Base-by-base conservation (phyloP, 2,113 vertebrate genomes). In the Verasper variegatus region DNA sequence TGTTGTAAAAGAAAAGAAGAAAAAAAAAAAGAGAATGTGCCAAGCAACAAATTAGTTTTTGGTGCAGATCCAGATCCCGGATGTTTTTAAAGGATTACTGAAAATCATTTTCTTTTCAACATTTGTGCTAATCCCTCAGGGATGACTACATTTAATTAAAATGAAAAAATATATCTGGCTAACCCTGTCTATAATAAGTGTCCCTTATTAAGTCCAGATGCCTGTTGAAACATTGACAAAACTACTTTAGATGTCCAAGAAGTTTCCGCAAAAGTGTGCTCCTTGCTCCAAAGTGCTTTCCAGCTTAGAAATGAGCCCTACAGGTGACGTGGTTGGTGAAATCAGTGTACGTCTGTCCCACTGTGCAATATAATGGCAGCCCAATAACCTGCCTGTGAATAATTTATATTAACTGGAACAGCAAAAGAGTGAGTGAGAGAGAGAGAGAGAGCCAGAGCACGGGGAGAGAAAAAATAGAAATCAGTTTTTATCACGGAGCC, bases 361-460 rank as follows among this genome's bases (percentile, higher is more conserved):
- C 61, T 74, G 81, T 58, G 58, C 52, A 87, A 85, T 88, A 86
- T 75, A 31, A 54, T n/a, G 70, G 23, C 70, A 76, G 54, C 74
- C 76, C 74, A 68, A 81, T 87, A 86, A 89, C 76, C 83, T 76
- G 20, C 71, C 74, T 56, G 69, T 83, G 85, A 90, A 90, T 85
- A 78, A 72, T 88, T 90, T 83, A 92, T 45, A 79, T 80, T 51
- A 82, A 85, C 78, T 74, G 76, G 74, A 86, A 86, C 18, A 63
- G 47, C 63, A 31, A 80, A 54, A 51, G 23, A 54, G 40, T 21
- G 60, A 27, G 49, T 31, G 21, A 68, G 37, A 56, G 60, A 18
- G 55, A 10, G 18, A 57, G 40, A 18, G 55, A 10, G 18, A 57
- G 40, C 40, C 40, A 21, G 37, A n/a, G 20, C 35, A 37, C 9